Base-by-base conservation (phyloP, 2,888 invertebrate species). In the Pristionchus arcanus region DNA sequence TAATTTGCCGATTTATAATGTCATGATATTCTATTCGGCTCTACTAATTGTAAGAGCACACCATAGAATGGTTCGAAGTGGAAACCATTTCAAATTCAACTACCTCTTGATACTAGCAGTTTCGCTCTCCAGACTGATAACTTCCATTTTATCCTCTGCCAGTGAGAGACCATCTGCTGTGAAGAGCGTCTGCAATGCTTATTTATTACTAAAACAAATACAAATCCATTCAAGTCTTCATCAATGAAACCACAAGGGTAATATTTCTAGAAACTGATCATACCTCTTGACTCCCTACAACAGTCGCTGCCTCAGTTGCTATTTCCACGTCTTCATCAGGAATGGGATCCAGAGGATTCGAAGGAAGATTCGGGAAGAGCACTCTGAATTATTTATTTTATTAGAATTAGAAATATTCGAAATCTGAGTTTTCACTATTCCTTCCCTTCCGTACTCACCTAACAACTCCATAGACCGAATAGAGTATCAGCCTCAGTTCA, bases 281-380 rank as follows among this genome's bases (percentile, higher is more conserved):
- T 49, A 86, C 86, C 86, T 86, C 86, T n/a, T 86, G 66, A 86
- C 86, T 66, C 15, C 66, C 66, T 0, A 42, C 34, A 13, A 55
- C 31, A 84, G 59, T 53, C 19, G 19, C 2, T 28, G 81, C 42
- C 53, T 42, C 81, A 13, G 19, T 19, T 15, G 53, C n/a, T 21
- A 49, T 49, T 13, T 5, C n/a, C 5, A 55, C 28, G 49, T 53
- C 66, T 19, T 25, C 63, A 11, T 86, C 86, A 34, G 86, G 86
- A 66, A 63, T 66, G 4, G 84, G n/a, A n/a, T 63, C 86, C 28
- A 49, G 42, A 0, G 86, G 86, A 42, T 86, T 66, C 25, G 16
- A 31, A 15, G 86, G 86, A 34, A 86, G 86, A 66, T 86, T 86
- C 37, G 86, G 86, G 66, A 86, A 86, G 66, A 86, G 86, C n/a